These are phyloP conservation scores for Metaphire vulgaris DNA, from an alignment of 1,140 invertebrate species.

Conservation along the genomic window DNA sequence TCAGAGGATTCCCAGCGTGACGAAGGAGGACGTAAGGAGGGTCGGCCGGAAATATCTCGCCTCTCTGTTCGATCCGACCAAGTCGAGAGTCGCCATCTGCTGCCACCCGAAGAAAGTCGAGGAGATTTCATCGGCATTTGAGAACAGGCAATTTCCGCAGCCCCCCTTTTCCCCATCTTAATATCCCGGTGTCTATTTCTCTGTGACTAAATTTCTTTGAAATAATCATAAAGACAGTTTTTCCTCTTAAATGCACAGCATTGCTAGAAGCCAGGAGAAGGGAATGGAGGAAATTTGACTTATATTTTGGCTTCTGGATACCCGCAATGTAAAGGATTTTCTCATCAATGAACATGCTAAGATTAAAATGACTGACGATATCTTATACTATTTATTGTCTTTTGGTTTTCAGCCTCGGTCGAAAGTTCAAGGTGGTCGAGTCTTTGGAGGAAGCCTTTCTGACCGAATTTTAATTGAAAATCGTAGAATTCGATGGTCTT, in stretches of 20 bases:
- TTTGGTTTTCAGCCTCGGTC: slow-evolving; percentile 34
- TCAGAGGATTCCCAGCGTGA: slow-evolving; percentile 62
- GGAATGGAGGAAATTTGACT: too few species aligned
- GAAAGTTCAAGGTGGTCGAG: slow-evolving; percentile 31
- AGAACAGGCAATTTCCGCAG: slow-evolving; percentile 35
- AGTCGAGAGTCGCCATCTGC: slow-evolving; percentile 62
- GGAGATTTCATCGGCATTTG: slow-evolving; percentile 62
- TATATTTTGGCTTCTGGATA: too few species aligned
- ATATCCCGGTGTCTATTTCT: background rate
- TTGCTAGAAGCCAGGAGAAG: too few species aligned
- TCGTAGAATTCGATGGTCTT: too few species aligned
- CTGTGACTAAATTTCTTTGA: background rate
- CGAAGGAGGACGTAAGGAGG: slow-evolving; percentile 59
- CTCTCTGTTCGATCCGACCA: slow-evolving; percentile 57
- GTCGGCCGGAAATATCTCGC: slow-evolving; percentile 66
- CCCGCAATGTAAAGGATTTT: too few species aligned
- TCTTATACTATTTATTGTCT: too few species aligned
- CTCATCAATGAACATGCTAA: too few species aligned
- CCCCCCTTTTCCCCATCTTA: background rate
- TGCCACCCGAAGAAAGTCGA: slow-evolving; percentile 69
- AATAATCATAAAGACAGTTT: background rate
- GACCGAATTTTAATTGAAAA: slow-evolving; percentile 22
- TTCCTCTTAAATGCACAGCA: too few species aligned
- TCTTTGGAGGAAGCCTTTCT: slow-evolving; percentile 36
- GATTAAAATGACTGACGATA: too few species aligned